Percentiles rank a stretch among this genome's conserved stretches.
These are phyloP conservation scores for Tragelaphus strepsiceros DNA, from an alignment of 2,113 vertebrate species.

Conservation along the genomic window DNA sequence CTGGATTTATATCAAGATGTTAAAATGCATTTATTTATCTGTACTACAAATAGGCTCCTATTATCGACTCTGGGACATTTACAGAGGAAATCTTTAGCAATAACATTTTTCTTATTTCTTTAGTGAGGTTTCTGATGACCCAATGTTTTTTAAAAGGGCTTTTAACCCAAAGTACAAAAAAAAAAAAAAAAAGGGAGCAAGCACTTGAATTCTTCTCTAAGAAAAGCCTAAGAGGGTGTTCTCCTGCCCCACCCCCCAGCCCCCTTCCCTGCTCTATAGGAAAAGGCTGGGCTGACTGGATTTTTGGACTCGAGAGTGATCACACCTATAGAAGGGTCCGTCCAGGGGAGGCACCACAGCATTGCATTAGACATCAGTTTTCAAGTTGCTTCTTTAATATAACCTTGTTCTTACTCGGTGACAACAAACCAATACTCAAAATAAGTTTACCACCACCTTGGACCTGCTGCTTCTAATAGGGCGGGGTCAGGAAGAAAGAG, in stretches of 20 bases:
- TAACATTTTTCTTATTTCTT: conserved; percentile 36
- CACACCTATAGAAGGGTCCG: background rate
- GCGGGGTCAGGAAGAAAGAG: background rate
- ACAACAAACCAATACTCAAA: background rate
- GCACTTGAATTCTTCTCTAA: background rate
- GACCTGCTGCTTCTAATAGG: background rate
- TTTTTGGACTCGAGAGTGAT: background rate
- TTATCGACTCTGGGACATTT: conserved; percentile 44
- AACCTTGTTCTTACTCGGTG: background rate
- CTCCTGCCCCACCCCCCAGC: background rate
- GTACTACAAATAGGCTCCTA: conserved; percentile 8
- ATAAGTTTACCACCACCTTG: background rate
- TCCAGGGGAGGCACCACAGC: background rate
- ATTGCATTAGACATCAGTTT: background rate
- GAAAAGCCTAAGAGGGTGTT: background rate
- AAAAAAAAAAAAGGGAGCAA: background rate
- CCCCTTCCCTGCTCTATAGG: background rate
- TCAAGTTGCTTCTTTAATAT: background rate
- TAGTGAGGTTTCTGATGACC: background rate
- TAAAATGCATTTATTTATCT: conserved; percentile 64
- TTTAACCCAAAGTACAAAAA: background rate
- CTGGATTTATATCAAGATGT: conserved; percentile 63
- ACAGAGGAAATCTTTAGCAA: background rate
- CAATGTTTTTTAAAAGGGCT: conserved; percentile 31
- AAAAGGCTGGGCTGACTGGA: background rate